Evolutionary conservation across 2,888 invertebrate genomes (phyloP), one percentile per base, ranked within the genome.

Genomic region (Criorhina ranunculi): DNA sequence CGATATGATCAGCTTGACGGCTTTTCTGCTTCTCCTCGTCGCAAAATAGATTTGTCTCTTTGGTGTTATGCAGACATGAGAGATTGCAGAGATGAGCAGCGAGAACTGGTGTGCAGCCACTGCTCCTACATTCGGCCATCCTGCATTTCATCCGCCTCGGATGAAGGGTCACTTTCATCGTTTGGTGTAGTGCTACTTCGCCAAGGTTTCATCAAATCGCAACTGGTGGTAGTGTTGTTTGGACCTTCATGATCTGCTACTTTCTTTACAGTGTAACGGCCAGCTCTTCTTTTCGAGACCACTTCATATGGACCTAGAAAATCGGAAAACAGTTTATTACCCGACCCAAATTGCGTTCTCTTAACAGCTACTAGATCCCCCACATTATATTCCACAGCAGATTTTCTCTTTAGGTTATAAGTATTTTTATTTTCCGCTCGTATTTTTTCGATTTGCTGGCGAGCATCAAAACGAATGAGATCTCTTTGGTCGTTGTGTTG

Each of bases 111-210:
- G n/a, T n/a, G n/a, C n/a, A n/a, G n/a, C n/a, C n/a, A n/a, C n/a
- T n/a, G n/a, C n/a, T n/a, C 24, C 51, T 51, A 51, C 51, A 53
- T 33, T 9, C 53, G 33, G 15, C 53, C 31, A 31, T 12, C 53
- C 53, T 53, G 53, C n/a, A 15, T 8, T 51, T 51, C 51, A 51
- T 51, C 51, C 12, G 51, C 51, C 51, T 51, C 51, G 29, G 29
- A 51, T 51, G 51, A 51, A 6, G 8, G 19, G 6, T n/a, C 51
- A 5, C 1, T 12, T 15, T 42, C 15, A 5, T 6, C n/a, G n/a
- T 37, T 37, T 37, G 37, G 37, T 37, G n/a, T n/a, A n/a, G n/a
- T n/a, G n/a, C n/a, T n/a, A n/a, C 37, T 37, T 37, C 37, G n/a
- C 37, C 37, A 37, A n/a, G 37, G 37, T 12, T 40, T 40, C 40